Conservation (phyloP, 2,113 vertebrate species). For the Cephalopholis sonnerati region DNA sequence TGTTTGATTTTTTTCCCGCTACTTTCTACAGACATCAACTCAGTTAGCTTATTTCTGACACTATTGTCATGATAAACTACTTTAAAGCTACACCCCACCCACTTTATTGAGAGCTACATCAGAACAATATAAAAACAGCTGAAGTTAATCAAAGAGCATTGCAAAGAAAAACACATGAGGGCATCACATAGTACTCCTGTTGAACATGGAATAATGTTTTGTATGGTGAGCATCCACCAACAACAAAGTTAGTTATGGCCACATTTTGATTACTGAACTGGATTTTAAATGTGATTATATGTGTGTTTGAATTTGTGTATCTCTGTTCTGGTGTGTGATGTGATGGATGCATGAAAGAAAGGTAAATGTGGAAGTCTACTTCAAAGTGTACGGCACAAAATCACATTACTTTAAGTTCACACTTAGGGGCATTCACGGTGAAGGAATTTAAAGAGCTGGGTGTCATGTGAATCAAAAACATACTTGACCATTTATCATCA, state of each 20-base stretch:
- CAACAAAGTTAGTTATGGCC: slow-evolving; percentile 23
- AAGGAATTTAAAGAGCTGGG: slow-evolving; percentile 58
- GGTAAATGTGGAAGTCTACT: slow-evolving; percentile 64
- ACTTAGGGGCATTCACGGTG: slow-evolving; percentile 73
- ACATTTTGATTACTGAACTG: slow-evolving; percentile 32
- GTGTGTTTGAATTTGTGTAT: slow-evolving; percentile 40
- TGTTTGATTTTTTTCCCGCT: slow-evolving; percentile 61
- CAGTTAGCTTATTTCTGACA: slow-evolving; percentile 52
- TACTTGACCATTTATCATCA: slow-evolving; percentile 49
- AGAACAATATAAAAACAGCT: slow-evolving; percentile 75
- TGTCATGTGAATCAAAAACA: slow-evolving; percentile 66
- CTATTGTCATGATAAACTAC: slow-evolving; percentile 56
- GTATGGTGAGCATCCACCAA: slow-evolving; percentile 41
- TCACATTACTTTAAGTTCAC: slow-evolving; percentile 76
- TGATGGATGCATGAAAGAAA: slow-evolving; percentile 63
- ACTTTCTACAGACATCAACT: slow-evolving; percentile 75
- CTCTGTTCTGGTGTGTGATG: slow-evolving; percentile 27
- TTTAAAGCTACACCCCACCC: slow-evolving; percentile 64
- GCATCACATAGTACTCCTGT: slow-evolving; percentile 44
- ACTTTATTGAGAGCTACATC: slow-evolving; percentile 52
- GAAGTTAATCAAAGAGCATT: slow-evolving; percentile 53
- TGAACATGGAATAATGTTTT: slow-evolving; percentile 47
- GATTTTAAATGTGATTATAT: slow-evolving; percentile 19
- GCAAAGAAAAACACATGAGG: slow-evolving; percentile 51
- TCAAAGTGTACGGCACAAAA: slow-evolving; percentile 77